These are phyloP conservation scores for Enteromius paludinosus DNA, from an alignment of 2,797 vertebrate species.

Conservation along the genomic window DNA sequence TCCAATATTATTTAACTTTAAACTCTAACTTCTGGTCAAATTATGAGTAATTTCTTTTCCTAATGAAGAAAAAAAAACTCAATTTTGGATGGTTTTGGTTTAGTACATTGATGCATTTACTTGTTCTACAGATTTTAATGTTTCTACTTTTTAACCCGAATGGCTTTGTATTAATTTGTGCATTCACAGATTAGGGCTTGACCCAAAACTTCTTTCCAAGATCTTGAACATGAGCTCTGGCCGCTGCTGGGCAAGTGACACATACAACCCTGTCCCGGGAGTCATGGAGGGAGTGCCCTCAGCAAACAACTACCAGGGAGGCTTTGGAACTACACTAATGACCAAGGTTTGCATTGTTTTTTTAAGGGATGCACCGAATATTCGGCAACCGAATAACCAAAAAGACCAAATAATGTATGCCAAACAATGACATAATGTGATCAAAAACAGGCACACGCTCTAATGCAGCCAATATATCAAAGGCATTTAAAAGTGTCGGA, in stretches of 20 bases:
- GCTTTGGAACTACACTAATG: conserved; percentile 95
- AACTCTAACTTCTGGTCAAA: background rate
- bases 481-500: too few species aligned
- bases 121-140: conserved; percentile 69
- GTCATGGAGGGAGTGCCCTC: conserved; percentile 98
- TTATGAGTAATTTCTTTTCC: background rate
- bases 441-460: too few species aligned
- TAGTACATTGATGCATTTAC: background rate
- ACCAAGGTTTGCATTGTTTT: conserved; percentile 84
- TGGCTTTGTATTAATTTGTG: conserved; percentile 3
- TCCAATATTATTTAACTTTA: background rate
- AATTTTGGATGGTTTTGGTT: background rate
- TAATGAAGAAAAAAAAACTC: background rate
- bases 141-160: conserved; percentile 26
- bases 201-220: conserved; percentile 94
- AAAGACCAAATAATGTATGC: too few species aligned
- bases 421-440: too few species aligned
- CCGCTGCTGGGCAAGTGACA: conserved; percentile 98
- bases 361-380: background rate
- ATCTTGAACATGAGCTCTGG: conserved; percentile 99
- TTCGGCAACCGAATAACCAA: too few species aligned
- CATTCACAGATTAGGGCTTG: conserved; percentile 92
- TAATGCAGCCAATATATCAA: too few species aligned
- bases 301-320: conserved; percentile 96
- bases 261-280: conserved; percentile 98